Evolutionary conservation across 2,113 vertebrate species (phyloP).

Genomic region (Labeo rohita): DNA sequence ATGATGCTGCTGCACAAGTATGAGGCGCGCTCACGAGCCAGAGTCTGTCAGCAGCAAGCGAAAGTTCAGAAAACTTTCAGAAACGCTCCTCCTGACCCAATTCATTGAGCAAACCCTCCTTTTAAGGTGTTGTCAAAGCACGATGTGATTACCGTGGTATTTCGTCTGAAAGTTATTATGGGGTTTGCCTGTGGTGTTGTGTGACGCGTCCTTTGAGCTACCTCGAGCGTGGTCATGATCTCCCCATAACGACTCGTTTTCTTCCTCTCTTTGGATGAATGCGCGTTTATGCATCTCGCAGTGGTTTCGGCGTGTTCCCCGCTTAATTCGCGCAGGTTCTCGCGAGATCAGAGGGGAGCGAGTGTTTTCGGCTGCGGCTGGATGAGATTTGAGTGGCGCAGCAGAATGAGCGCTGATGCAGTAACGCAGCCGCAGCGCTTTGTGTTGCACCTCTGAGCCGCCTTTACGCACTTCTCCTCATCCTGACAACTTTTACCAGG

Average conservation of each 20-base stretch:
- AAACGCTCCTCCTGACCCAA: background rate
- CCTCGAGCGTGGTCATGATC: too few relatives aligned
- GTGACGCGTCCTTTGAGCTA: too few relatives aligned
- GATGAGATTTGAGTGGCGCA: constrained; percentile 20
- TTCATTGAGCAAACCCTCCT: too few relatives aligned
- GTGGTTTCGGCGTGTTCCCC: too few relatives aligned
- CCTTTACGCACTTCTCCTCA: background rate
- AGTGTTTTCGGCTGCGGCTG: background rate
- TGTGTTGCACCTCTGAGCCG: background rate
- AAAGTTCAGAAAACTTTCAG: background rate
- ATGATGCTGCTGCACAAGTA: constrained; percentile 16
- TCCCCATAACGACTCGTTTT: too few relatives aligned
- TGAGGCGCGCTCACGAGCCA: background rate
- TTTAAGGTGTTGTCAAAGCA: too few relatives aligned
- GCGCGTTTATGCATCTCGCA: too few relatives aligned
- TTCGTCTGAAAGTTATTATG: too few relatives aligned
- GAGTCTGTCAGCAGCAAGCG: background rate
- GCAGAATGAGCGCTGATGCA: constrained; percentile 11
- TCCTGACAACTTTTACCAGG: background rate
- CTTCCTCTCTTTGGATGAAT: too few relatives aligned
- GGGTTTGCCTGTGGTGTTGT: too few relatives aligned
- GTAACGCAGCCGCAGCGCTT: background rate
- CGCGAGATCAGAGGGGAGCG: constrained; percentile 15
- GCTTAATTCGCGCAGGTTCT: background rate
- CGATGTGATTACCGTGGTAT: background rate